Conservation (phyloP, 2,888 invertebrate species). For the Rotaria sp. region DNA sequence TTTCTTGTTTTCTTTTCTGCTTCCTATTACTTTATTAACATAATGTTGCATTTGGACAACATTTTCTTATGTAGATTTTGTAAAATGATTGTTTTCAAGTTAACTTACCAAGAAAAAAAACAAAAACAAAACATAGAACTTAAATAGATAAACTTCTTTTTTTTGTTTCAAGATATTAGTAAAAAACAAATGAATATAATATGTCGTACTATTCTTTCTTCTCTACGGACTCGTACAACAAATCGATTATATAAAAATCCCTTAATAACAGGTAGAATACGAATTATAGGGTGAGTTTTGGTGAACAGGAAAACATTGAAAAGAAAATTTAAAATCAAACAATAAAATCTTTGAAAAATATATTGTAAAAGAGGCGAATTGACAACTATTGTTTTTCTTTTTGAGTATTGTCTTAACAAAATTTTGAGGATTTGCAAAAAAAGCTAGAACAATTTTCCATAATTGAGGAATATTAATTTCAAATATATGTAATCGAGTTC, state of each 20-base stretch:
- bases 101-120: not conserved
- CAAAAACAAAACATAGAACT: not conserved
- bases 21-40: slow-evolving; percentile 12
- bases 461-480: too few relatives aligned
- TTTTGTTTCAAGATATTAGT: slow-evolving; percentile 3
- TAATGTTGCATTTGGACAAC: not conserved
- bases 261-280: not conserved
- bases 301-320: too few relatives aligned
- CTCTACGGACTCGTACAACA: not conserved
- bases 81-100: not conserved
- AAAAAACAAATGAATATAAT: not conserved
- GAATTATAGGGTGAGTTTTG: not conserved
- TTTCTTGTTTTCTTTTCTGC: not conserved
- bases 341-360: too few relatives aligned
- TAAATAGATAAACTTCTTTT: not conserved
- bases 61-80: slow-evolving; percentile 24
- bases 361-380: too few relatives aligned
- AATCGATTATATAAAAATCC: not conserved
- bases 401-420: too few relatives aligned
- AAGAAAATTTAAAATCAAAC: too few relatives aligned
- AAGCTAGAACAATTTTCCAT: too few relatives aligned
- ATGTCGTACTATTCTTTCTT: not conserved
- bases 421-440: too few relatives aligned
- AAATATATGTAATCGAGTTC: too few relatives aligned
- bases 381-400: too few relatives aligned